Evolutionary conservation across 2,113 vertebrate genomes (phyloP).

Genomic region (Lasiurus borealis): DNA sequence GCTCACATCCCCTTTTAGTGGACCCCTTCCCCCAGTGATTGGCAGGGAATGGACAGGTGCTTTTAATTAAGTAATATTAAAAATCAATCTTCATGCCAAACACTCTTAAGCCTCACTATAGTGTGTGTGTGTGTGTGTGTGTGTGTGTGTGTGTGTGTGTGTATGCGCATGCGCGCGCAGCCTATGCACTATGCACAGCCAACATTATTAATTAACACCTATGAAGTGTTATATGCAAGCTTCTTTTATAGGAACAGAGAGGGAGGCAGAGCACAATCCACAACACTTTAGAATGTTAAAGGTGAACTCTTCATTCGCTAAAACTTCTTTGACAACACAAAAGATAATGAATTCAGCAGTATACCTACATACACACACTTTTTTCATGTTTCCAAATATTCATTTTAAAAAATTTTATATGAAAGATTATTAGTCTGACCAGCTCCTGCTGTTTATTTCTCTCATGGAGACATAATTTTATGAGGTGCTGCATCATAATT

Average conservation of each 20-base stretch:
- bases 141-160: too few species aligned
- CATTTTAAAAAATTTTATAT: constrained; percentile 26
- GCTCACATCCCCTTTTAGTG: too few species aligned
- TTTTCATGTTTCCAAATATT: neutral
- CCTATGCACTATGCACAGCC: neutral
- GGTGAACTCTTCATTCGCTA: neutral
- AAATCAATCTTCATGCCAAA: neutral
- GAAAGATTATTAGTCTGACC: neutral
- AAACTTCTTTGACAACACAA: constrained; percentile 14
- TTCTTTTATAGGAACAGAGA: neutral
- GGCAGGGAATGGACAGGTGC: too few species aligned
- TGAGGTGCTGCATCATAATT: constrained; percentile 24
- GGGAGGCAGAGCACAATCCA: neutral
- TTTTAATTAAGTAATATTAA: neutral
- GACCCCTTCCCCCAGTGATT: too few species aligned
- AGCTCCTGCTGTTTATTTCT: constrained; percentile 14
- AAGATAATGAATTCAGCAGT: neutral
- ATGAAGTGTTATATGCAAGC: neutral
- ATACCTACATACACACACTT: neutral
- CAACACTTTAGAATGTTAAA: neutral
- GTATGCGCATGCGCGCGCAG: too few species aligned
- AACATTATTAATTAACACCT: neutral
- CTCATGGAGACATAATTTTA: neutral
- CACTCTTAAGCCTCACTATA: too few species aligned
- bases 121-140: too few species aligned